Conservation (phyloP, 1,140 invertebrate species). For the Coptotermes formosanus region DNA sequence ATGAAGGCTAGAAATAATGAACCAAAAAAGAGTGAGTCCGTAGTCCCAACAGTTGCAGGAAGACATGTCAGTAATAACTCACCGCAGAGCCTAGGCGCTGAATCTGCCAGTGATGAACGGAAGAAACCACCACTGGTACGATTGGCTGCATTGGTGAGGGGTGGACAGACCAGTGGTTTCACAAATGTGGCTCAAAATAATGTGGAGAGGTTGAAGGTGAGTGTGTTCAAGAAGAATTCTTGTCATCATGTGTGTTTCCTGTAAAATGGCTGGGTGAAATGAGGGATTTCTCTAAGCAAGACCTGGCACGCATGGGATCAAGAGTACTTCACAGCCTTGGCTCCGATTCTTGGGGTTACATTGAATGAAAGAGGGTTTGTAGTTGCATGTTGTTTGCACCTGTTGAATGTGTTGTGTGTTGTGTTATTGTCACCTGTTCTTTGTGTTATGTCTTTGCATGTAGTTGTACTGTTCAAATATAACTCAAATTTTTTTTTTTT, state of each 20-base stretch:
- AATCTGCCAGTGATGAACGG: not conserved
- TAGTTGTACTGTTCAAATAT: not conserved
- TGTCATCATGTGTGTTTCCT: not conserved
- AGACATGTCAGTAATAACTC: not conserved
- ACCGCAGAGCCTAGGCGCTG: not conserved
- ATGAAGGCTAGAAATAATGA: not conserved
- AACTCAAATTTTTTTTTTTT: not conserved
- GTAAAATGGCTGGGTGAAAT: not conserved
- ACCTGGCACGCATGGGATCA: not conserved
- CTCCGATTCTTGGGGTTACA: not conserved
- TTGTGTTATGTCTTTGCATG: too few relatives aligned
- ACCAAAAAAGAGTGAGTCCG: not conserved
- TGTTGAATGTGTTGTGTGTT: not conserved
- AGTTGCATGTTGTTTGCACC: not conserved
- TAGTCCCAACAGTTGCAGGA: not conserved
- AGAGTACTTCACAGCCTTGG: not conserved
- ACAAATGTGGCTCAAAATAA: not conserved
- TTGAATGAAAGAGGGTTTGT: not conserved
- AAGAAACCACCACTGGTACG: not conserved
- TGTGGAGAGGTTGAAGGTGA: not conserved
- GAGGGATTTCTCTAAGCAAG: not conserved
- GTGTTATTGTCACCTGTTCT: too few relatives aligned
- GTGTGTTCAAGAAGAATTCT: not conserved
- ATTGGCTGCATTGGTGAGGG: slow-evolving; percentile 3
- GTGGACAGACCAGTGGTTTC: not conserved